Evolutionary conservation across 2,113 vertebrate species (phyloP), one percentile per base, ranked within the genome.

Genomic region (Scartelaos histophorus): DNA sequence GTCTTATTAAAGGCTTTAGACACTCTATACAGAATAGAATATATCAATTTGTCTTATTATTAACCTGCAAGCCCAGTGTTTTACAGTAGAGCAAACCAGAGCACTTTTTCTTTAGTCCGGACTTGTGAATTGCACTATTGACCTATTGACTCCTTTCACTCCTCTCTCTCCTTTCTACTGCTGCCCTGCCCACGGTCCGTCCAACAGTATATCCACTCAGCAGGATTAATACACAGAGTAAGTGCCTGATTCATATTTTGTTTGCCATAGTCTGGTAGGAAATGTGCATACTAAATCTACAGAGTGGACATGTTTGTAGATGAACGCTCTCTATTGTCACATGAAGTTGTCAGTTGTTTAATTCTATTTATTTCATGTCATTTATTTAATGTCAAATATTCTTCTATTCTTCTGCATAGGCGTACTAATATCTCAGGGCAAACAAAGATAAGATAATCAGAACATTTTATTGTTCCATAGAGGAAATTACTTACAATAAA

Each of bases 181-280:
- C 71, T 0, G 57, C 29, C 47, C 68, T 25, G 21, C 68, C 71
- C 66, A 13, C 21, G 6, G 43, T 45, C 60, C 51, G 60, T 49
- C 7, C 13, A 76, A 86, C 94, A 99, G 97, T 98, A 99, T 90
- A 98, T 99, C 90, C 98, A 99, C 91, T 98, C 98, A 46, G 98
- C 97, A 0, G 98, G 98, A 88, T 94, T 99, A 92, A 97, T 99
- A 80, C 98, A 99, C 87, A 93, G 97, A 93, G 98, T 99, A 90
- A 97, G 97, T 91, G 49, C 21, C 43, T 64, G 70, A 45, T 78
- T 57, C 73, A 51, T 11, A 13, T 66, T 35, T 22, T 69, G 62
- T 54, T 76, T 17, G 47, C 45, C 7, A 45, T n/a, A 62, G 19
- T 43, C 51, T 69, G 65, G 7, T 70, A 15, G 25, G 60, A 61